Evolutionary conservation across 2,113 vertebrate genomes (phyloP).

Genomic region (Tauraco erythrolophus): DNA sequence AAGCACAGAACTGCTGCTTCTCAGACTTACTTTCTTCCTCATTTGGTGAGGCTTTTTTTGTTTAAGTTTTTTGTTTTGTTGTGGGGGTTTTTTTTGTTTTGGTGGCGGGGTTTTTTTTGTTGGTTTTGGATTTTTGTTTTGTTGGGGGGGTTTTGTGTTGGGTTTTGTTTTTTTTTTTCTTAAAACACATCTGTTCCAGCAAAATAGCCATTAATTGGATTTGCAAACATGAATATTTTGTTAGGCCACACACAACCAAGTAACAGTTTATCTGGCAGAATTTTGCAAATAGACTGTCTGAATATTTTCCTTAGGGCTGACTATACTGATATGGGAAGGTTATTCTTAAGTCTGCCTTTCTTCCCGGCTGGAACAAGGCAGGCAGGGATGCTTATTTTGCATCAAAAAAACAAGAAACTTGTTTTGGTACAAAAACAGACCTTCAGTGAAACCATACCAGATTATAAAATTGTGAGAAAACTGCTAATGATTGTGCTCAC

Average conservation of each 20-base stretch:
- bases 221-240: background rate
- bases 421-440: background rate
- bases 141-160: too few relatives aligned
- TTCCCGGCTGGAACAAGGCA: background rate
- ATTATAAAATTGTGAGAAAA: background rate
- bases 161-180: too few relatives aligned
- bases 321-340: background rate
- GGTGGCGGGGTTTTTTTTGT: too few relatives aligned
- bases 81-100: too few relatives aligned
- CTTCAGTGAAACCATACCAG: background rate
- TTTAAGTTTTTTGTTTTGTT: too few relatives aligned
- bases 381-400: too few relatives aligned
- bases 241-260: background rate
- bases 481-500: background rate
- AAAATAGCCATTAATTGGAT: background rate
- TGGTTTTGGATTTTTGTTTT: too few relatives aligned
- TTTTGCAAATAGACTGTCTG: background rate
- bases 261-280: background rate
- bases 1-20: background rate
- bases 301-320: background rate
- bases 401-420: background rate
- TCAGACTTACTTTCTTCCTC: background rate
- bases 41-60: too few relatives aligned
- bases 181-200: background rate
- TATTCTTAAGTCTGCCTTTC: background rate